Base-by-base conservation (phyloP, 2,113 vertebrate genomes). In the Tupaia chinensis region DNA sequence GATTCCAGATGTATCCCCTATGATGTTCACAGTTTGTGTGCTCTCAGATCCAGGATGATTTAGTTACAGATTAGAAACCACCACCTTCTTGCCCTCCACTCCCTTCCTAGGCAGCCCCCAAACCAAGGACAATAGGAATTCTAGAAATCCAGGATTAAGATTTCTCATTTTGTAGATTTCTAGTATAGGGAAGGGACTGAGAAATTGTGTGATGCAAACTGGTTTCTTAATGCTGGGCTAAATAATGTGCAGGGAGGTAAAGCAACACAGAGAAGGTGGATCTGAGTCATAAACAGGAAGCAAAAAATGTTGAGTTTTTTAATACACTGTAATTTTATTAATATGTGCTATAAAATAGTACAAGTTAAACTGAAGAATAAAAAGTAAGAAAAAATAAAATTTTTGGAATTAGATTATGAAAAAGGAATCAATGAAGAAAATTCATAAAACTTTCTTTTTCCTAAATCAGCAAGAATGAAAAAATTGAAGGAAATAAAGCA, bases 1-100 rank as follows among this genome's bases (percentile, higher is more conserved):
- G 78, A 87, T 94, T 93, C 65, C 70, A 76, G 72, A 84, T 56
- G 53, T 89, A 81, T 82, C 84, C n/a, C 22, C 73, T 61, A 7
- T 70, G 91, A 84, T 96, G 91, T 92, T 97, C 95, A 94, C 95
- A 97, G 95, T 93, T 87, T 91, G 69, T 87, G 70, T 73, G 86
- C 73, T 63, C n/a, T 89, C 44, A 89, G 84, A 94, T 87, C 53
- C 63, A 70, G 69, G 23, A 78, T 89, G 86, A 96, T 91, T 96
- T 76, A 63, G 84, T 93, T 81, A 61, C 79, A 93, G 61, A 83
- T 91, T 60, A 94, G 84, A 96, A 89, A 25, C 56, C 81, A 66
- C 61, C 29, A 95, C 25, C 61, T 97, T 86, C n/a, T 63, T 53
- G 56, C 15, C 61, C 13, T 68, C 53, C 22, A 56, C 5, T 65